Evolutionary conservation across 2,113 vertebrate genomes (phyloP).

Genomic region (Sardina pilchardus): DNA sequence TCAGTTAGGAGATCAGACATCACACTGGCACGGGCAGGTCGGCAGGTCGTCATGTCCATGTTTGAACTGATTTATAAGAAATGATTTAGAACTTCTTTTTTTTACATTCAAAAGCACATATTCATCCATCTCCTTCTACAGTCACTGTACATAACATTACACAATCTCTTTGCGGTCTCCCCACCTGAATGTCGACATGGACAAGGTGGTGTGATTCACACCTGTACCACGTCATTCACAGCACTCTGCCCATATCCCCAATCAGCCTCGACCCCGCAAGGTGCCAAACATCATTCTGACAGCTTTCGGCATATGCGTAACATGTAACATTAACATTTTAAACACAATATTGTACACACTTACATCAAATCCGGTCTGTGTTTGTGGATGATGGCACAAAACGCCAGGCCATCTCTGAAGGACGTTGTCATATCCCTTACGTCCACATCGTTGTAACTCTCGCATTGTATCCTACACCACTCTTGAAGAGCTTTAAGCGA

Average conservation of each 20-base stretch:
- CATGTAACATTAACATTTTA: background rate
- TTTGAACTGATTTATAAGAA: background rate
- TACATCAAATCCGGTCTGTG: conserved; percentile 92
- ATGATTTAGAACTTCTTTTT: background rate
- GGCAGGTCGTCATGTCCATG: background rate
- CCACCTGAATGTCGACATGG: background rate
- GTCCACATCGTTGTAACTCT: conserved; percentile 83
- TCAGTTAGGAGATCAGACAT: no score
- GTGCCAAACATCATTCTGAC: background rate
- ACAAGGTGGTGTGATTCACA: background rate
- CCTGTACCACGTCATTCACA: background rate
- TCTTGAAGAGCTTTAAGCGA: conserved; percentile 88
- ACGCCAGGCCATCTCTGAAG: conserved; percentile 93
- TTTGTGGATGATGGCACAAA: conserved; percentile 93
- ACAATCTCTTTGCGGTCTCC: background rate
- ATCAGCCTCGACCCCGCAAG: background rate
- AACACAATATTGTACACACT: conserved; percentile 64
- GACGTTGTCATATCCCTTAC: conserved; percentile 89
- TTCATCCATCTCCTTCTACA: background rate
- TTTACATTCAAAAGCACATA: no score
- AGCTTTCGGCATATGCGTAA: background rate
- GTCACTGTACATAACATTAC: background rate
- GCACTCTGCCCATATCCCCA: background rate
- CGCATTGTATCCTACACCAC: conserved; percentile 89
- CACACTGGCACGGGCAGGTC: no score